phyloP scores from a whole-genome alignment of 1,140 invertebrate genomes.

The Pogonomyrmex californicus region DNA sequence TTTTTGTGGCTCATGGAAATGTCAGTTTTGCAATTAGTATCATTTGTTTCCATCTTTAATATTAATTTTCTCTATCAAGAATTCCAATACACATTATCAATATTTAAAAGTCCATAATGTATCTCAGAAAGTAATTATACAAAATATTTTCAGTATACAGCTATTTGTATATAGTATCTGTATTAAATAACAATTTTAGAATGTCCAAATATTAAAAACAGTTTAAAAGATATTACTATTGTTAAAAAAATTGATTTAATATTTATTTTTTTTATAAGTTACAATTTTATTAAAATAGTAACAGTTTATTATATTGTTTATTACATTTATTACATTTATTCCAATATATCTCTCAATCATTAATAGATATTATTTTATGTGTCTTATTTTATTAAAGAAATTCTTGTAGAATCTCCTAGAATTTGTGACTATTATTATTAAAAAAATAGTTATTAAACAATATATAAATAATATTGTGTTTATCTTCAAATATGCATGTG shows the following conservation, averaged over 20 bases:
- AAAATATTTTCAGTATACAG: too few species aligned
- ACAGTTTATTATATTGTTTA: conserved; percentile 52
- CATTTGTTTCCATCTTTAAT: not conserved
- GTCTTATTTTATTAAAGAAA: not conserved
- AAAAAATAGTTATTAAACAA: not conserved
- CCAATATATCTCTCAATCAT: not conserved
- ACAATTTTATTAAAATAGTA: not conserved
- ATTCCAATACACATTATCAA: not conserved
- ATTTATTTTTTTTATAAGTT: not conserved
- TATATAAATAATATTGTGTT: not conserved
- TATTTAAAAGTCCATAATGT: too few species aligned
- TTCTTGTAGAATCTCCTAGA: not conserved
- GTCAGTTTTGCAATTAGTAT: not conserved
- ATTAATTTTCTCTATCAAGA: not conserved
- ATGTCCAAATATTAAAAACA: not conserved
- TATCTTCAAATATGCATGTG: conserved; percentile 6
- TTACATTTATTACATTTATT: not conserved
- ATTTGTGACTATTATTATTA: not conserved
- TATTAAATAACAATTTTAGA: not conserved
- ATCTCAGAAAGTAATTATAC: too few species aligned
- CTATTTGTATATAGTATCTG: not conserved
- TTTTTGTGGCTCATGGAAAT: not conserved
- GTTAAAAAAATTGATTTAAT: not conserved
- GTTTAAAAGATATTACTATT: not conserved
- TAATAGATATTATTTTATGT: conserved; percentile 4